phyloP scores from a whole-genome alignment of 2,888 invertebrate genomes.

The Aleiodes testaceus region DNA sequence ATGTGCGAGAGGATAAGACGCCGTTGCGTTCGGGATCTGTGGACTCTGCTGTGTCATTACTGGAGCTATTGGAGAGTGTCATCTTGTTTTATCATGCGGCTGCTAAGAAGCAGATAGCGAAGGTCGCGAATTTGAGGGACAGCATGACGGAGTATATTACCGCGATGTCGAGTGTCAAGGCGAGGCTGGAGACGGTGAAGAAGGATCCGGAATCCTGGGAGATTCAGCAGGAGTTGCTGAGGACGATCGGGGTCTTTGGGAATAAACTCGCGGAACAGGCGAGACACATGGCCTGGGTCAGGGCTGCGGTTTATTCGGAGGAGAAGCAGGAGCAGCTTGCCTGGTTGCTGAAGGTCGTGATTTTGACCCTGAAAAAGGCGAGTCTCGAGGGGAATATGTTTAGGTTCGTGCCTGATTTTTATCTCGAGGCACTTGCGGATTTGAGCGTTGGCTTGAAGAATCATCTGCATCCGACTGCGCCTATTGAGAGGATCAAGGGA shows the following conservation, averaged over 20 bases:
- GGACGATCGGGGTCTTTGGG: slow-evolving; percentile 78
- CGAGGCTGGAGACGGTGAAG: slow-evolving; percentile 71
- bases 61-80: slow-evolving; percentile 80
- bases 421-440: slow-evolving; percentile 80
- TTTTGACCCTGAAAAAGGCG: slow-evolving; percentile 77
- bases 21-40: slow-evolving; percentile 73
- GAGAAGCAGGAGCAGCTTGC: slow-evolving; percentile 78
- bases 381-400: slow-evolving; percentile 79
- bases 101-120: slow-evolving; percentile 80
- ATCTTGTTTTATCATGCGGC: slow-evolving; percentile 80
- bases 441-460: slow-evolving; percentile 78
- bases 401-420: slow-evolving; percentile 83
- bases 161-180: slow-evolving; percentile 77
- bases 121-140: slow-evolving; percentile 76
- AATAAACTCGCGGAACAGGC: slow-evolving; percentile 77
- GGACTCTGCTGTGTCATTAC: slow-evolving; percentile 74
- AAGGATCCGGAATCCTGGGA: slow-evolving; percentile 61
- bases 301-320: slow-evolving; percentile 79
- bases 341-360: slow-evolving; percentile 77
- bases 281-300: slow-evolving; percentile 82
- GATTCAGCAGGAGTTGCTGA: slow-evolving; percentile 76
- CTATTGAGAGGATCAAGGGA: slow-evolving; percentile 76
- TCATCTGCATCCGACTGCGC: slow-evolving; percentile 80
- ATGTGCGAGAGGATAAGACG: slow-evolving; percentile 58
- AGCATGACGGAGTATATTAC: slow-evolving; percentile 79